Percentiles rank a stretch among this genome's conserved stretches.
Evolutionary conservation across 2,797 vertebrate genomes (phyloP).

Genomic region (Rhodeus uyekii): DNA sequence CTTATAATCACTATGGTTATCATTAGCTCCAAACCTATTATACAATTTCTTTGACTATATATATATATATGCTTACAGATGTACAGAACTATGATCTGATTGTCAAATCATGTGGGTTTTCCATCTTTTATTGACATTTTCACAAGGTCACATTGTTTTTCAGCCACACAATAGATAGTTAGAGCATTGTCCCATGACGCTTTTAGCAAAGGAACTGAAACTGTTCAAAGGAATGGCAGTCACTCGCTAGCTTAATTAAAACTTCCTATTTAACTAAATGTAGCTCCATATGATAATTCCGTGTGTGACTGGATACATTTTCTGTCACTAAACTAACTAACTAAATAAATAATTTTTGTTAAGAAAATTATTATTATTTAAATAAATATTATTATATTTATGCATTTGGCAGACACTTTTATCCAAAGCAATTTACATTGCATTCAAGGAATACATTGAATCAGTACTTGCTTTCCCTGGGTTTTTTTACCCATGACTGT

Average conservation of each 20-base stretch:
- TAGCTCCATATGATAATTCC: background rate
- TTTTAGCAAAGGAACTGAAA: conserved; percentile 28
- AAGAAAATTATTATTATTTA: too few relatives aligned
- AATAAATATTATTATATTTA: too few relatives aligned
- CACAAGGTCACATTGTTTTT: background rate
- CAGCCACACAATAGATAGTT: too few relatives aligned
- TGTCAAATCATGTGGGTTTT: background rate
- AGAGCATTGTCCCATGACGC: background rate
- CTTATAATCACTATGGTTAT: background rate
- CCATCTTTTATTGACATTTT: background rate
- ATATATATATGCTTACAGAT: background rate
- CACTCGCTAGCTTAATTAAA: background rate
- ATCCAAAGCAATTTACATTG: too few relatives aligned
- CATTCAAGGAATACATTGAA: too few relatives aligned
- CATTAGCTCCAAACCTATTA: background rate
- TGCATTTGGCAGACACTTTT: too few relatives aligned
- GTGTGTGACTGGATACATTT: background rate
- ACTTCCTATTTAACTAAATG: background rate
- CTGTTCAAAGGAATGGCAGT: background rate
- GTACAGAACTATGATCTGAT: background rate
- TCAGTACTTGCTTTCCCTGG: too few relatives aligned
- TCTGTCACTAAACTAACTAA: background rate
- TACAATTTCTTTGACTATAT: background rate
- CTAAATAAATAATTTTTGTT: background rate
- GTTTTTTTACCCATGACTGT: too few relatives aligned